Conservation (phyloP, 2,888 invertebrate species). For the Cybosia mesomella region DNA sequence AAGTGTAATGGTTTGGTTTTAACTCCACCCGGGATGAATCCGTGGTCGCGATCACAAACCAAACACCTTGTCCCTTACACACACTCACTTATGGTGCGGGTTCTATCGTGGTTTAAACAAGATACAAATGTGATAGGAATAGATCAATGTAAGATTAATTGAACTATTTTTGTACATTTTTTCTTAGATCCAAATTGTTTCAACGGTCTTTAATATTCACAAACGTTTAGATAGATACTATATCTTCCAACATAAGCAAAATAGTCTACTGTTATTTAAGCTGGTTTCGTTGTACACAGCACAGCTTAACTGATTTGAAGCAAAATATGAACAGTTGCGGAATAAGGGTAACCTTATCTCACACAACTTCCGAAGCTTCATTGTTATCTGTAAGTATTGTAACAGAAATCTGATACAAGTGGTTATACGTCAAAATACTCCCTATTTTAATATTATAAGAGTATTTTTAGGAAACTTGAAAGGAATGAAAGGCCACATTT, state of each 20-base stretch:
- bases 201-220: neutral
- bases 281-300: slow-evolving; percentile 7
- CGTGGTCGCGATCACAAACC: no score
- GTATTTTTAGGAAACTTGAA: neutral
- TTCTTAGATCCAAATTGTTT: neutral
- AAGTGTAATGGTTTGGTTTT: no score
- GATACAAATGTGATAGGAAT: neutral
- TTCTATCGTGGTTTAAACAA: neutral
- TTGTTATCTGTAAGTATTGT: neutral
- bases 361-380: neutral
- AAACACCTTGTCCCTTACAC: no score
- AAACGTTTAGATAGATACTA: neutral
- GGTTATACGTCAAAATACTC: neutral
- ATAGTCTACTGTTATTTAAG: slow-evolving; percentile 8
- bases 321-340: slow-evolving; percentile 6
- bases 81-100: no score
- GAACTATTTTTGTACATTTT: neutral
- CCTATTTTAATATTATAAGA: neutral
- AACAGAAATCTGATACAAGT: slow-evolving; percentile 4
- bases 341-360: slow-evolving; percentile 10
- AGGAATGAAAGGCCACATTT: neutral
- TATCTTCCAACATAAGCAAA: neutral
- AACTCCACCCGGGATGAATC: no score
- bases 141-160: neutral
- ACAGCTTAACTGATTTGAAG: slow-evolving; percentile 2